Evolutionary conservation across 1,140 invertebrate species (phyloP), one percentile per base, ranked within the genome.

Genomic region (Gryon sp.): DNA sequence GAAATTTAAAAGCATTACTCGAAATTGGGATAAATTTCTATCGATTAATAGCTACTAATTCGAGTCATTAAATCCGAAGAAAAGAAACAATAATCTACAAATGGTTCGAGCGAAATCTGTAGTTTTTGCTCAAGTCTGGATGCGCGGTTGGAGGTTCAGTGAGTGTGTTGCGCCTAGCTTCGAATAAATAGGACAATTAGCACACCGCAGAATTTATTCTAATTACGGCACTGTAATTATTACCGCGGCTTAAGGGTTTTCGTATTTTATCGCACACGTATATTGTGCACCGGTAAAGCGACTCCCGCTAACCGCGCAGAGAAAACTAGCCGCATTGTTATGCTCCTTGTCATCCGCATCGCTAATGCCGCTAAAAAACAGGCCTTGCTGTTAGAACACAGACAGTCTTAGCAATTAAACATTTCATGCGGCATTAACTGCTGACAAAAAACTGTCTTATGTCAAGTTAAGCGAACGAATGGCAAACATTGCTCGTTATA

Each of bases 121-220:
- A 26, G 19, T 60, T 60, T 60, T 8, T 20, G 50, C 52, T 18
- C 19, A 57, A 24, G 22, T 7, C 22, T 4, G 3, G 22, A 24
- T n/a, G n/a, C n/a, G n/a, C 22, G 22, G 7, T 24, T 24, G 3
- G 22, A 24, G 22, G 3, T 50, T 30, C 45, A 22, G 26, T 55
- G 63, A 41, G 46, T 32, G 66, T 62, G 70, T 77, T 69, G 62
- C 34, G 66, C 62, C 38, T 40, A 55, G 38, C 76, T 30, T 43
- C 50, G 24, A 81, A 83, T 82, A 83, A 83, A 81, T 83, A 80
- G 78, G 59, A 79, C 78, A 85, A 82, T 84, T 83, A 85, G 79
- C 75, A 32, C 38, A 59, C 69, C 66, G 68, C 70, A 50, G 63
- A 78, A 84, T 82, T 84, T 85, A 84, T 83, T 82, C 76, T 82